Conservation (phyloP, 2,113 vertebrate genomes). For the Colaptes auratus region DNA sequence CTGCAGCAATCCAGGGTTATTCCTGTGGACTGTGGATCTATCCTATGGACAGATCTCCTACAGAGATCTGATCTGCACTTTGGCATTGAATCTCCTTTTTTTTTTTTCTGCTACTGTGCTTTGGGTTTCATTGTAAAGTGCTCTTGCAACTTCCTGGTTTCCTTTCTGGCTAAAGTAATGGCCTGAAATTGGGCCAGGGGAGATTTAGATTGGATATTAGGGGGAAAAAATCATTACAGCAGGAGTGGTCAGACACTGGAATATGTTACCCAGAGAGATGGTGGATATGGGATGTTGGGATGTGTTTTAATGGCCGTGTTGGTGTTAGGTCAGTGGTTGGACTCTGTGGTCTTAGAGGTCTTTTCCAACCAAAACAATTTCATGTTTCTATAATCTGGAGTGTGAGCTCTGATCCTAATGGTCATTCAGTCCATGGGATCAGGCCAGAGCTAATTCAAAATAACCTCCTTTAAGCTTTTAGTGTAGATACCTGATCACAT, state of each 20-base stretch:
- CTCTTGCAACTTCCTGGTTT: neutral
- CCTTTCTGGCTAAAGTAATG: neutral
- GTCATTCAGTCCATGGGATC: too few relatives aligned
- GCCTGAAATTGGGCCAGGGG: too few relatives aligned
- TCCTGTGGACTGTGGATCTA: fast-evolving
- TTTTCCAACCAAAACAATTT: too few relatives aligned
- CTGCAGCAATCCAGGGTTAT: neutral
- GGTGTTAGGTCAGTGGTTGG: too few relatives aligned
- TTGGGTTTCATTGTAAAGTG: neutral
- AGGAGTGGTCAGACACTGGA: too few relatives aligned
- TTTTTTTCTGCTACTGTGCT: neutral
- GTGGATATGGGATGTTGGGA: too few relatives aligned
- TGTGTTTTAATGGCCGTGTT: too few relatives aligned
- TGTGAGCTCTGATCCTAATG: neutral
- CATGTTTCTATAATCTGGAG: neutral
- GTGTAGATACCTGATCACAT: neutral
- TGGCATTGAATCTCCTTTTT: neutral
- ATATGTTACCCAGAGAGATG: too few relatives aligned
- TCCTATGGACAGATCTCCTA: neutral
- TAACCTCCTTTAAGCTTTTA: neutral
- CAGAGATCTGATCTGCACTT: neutral
- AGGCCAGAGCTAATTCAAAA: neutral
- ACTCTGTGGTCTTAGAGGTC: too few relatives aligned
- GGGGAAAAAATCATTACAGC: too few relatives aligned
- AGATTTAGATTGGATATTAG: too few relatives aligned